These are phyloP conservation scores for Nanorana parkeri DNA, from an alignment of 2,113 vertebrate species.

Conservation along the genomic window DNA sequence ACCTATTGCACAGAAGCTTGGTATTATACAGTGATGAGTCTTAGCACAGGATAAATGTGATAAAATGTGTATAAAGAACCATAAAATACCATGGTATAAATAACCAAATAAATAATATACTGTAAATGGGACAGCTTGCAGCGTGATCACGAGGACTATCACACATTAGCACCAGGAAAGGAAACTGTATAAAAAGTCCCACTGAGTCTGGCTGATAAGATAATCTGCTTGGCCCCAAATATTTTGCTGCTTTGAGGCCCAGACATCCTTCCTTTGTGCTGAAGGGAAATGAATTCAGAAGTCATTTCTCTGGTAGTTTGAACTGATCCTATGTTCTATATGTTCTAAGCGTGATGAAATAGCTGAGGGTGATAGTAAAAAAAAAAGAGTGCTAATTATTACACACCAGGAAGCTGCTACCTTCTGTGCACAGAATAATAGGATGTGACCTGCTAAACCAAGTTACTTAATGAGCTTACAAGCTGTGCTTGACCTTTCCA, in stretches of 20 bases:
- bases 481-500: conserved; percentile 23
- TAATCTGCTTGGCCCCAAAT: conserved; percentile 30
- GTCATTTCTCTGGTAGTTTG: not conserved
- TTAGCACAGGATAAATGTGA: not conserved
- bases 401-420: conserved; percentile 27
- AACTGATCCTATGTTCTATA: not conserved
- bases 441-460: conserved; percentile 31
- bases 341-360: not conserved
- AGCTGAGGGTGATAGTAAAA: conserved; percentile 1
- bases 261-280: conserved; percentile 44
- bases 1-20: not conserved
- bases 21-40: not conserved
- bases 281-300: conserved; percentile 29
- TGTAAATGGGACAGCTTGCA: not conserved
- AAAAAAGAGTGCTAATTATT: not conserved
- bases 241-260: conserved; percentile 1
- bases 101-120: no score
- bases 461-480: conserved; percentile 39
- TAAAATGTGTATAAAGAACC: no score
- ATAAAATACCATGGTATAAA: no score
- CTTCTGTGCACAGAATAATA: conserved; percentile 27
- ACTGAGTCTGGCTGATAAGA: conserved; percentile 41
- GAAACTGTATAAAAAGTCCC: conserved; percentile 26
- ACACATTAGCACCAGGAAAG: conserved; percentile 18
- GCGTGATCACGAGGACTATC: conserved; percentile 1